Percentiles rank a stretch among this genome's conserved stretches.
Conservation (phyloP, 2,888 invertebrate species). For the Cataglyphis altisquamis region DNA sequence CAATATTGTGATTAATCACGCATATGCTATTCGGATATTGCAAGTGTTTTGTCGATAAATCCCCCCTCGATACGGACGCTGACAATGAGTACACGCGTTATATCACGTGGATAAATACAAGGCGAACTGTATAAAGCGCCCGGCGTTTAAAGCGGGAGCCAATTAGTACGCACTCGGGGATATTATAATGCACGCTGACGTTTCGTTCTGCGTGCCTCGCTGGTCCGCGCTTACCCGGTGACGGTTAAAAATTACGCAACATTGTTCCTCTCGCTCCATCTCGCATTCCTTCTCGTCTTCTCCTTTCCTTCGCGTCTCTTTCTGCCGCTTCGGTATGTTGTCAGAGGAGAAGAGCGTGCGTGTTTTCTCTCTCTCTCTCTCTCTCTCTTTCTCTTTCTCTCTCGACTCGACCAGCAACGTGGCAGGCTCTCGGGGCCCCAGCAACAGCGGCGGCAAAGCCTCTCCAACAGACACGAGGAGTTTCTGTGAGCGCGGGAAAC, state of each 20-base stretch:
- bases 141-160: background rate
- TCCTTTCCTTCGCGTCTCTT: slow-evolving; percentile 55
- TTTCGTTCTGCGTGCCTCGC: slow-evolving; percentile 30
- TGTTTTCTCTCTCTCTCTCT: background rate
- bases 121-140: background rate
- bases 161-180: background rate
- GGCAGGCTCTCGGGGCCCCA: slow-evolving; percentile 22
- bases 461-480: background rate
- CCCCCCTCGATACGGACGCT: background rate
- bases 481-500: slow-evolving; percentile 46
- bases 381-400: slow-evolving; percentile 15
- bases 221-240: slow-evolving; percentile 63
- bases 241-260: slow-evolving; percentile 80
- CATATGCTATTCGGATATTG: too few species aligned
- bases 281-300: slow-evolving; percentile 49
- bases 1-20: background rate
- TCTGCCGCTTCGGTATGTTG: slow-evolving; percentile 37
- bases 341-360: background rate
- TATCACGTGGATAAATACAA: background rate
- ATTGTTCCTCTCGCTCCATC: slow-evolving; percentile 70
- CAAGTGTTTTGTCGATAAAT: background rate
- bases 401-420: slow-evolving; percentile 25
- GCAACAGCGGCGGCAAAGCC: slow-evolving; percentile 34
- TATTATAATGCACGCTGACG: background rate
- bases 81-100: background rate